A percentile compares a stretch with the other conserved stretches of the same genome.
Conservation (phyloP, 2,113 vertebrate genomes). For the Mola mola region DNA sequence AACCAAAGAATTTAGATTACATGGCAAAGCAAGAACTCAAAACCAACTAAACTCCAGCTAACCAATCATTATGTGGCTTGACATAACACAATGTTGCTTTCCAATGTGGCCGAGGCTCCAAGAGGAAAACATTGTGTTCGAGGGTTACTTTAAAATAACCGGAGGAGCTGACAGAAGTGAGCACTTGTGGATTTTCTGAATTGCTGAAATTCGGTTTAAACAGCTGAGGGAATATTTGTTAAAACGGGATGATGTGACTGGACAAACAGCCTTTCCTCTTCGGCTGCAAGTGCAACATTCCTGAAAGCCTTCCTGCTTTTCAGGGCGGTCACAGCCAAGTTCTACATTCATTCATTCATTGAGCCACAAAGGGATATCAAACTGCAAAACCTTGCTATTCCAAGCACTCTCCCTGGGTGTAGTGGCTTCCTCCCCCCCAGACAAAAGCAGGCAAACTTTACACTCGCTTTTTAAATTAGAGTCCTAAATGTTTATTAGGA, state of each 20-base stretch:
- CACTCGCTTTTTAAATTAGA: slow-evolving; percentile 14
- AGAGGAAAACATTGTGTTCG: slow-evolving; percentile 44
- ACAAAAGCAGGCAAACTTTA: slow-evolving; percentile 31
- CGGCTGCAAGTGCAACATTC: slow-evolving; percentile 73
- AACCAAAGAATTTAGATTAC: slow-evolving; percentile 72
- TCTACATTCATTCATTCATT: slow-evolving; percentile 55
- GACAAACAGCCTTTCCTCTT: slow-evolving; percentile 60
- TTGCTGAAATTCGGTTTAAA: slow-evolving; percentile 62
- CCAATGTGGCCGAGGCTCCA: slow-evolving; percentile 39
- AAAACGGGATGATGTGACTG: slow-evolving; percentile 31
- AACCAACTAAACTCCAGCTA: slow-evolving; percentile 57
- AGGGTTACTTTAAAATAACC: slow-evolving; percentile 52
- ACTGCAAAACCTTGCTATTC: slow-evolving; percentile 61
- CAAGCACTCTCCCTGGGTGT: slow-evolving; percentile 45
- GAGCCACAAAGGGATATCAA: slow-evolving; percentile 50
- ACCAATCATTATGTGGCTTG: slow-evolving; percentile 69
- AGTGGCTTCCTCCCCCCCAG: slow-evolving; percentile 27
- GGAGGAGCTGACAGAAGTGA: slow-evolving; percentile 6
- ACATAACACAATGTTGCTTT: slow-evolving; percentile 58
- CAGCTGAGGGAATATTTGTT: slow-evolving; percentile 52
- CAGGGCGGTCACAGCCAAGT: slow-evolving; percentile 54
- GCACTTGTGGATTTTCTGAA: slow-evolving; percentile 62
- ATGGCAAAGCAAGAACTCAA: slow-evolving; percentile 44
- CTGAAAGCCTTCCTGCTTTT: slow-evolving; percentile 57
- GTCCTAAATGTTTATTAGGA: not conserved